phyloP scores from a whole-genome alignment of 2,113 vertebrate species.

The Galbula dea region DNA sequence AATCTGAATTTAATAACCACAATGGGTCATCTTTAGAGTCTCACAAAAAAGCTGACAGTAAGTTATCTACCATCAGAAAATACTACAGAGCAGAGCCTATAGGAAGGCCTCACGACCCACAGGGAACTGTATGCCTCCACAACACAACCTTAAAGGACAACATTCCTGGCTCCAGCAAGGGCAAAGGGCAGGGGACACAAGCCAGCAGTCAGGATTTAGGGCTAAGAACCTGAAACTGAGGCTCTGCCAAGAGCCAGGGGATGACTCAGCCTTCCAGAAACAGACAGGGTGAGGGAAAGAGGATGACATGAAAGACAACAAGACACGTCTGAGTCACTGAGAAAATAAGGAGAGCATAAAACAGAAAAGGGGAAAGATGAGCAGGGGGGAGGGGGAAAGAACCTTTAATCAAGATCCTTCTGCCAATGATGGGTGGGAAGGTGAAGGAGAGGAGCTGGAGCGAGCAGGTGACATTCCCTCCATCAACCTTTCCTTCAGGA shows the following conservation, averaged over 20 bases:
- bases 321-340: neutral
- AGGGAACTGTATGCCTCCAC: neutral
- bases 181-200: neutral
- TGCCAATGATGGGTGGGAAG: neutral
- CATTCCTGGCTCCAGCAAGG: neutral
- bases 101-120: rapidly evolving
- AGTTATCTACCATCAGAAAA: neutral
- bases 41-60: neutral
- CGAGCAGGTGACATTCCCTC: neutral
- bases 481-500: neutral
- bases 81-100: neutral
- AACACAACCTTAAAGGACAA: neutral
- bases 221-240: neutral
- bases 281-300: neutral
- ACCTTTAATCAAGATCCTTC: neutral
- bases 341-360: neutral
- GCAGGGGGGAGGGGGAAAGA: rapidly evolving
- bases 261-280: constrained; percentile 29
- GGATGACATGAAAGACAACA: rapidly evolving
- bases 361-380: neutral
- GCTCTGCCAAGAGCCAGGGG: neutral
- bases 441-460: neutral
- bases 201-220: neutral
- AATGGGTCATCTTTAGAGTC: neutral
- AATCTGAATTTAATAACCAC: neutral